Evolutionary conservation across 1,140 invertebrate genomes (phyloP), one percentile per base, ranked within the genome.

Genomic region (Brachionus rotundiformis): DNA sequence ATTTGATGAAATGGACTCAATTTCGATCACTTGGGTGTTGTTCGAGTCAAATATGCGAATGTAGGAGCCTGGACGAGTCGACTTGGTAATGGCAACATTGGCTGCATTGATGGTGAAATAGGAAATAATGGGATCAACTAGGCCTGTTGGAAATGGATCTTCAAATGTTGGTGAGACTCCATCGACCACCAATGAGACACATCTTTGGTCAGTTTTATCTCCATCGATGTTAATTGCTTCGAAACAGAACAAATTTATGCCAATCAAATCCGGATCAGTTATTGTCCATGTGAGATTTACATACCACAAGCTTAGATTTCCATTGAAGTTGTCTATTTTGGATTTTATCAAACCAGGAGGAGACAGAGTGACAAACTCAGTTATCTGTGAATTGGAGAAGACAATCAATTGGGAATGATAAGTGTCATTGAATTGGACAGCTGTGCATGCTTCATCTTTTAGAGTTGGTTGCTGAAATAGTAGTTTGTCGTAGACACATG

Each of bases 201-300:
- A 63, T 63, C 61, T 27, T 63, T 29, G 27, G 11, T 71, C 65
- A 1, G 31, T 39, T 39, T 23, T n/a, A 39, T 36, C n/a, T 8
- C 65, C 65, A 39, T 39, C n/a, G 1, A 11, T 13, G 31, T 65
- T 33, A 5, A 31, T 31, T 13, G 25, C 61, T 13, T 29, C 11
- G n/a, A 71, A 71, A 39, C 65, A 71, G 39, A 71, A 71, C 23
- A 71, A 23, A 25, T 71, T 71, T 7, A 19, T 4, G 4, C 65
- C 65, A 25, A 71, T 41, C 8, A 39, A 33, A 41, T 19, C 16
- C 8, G 63, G 27, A 23, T 19, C 16, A 41, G 31, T 65, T 31
- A 33, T 29, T 31, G 29, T 3, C 61, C 61, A 71, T 41, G 33
- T 71, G 16, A 71, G 5, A 71, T 71, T 41, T 16, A 41, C 33